Evolutionary conservation across 2,888 invertebrate species (phyloP), one percentile per base, ranked within the genome.

Genomic region (Holacanthella duospinosa): DNA sequence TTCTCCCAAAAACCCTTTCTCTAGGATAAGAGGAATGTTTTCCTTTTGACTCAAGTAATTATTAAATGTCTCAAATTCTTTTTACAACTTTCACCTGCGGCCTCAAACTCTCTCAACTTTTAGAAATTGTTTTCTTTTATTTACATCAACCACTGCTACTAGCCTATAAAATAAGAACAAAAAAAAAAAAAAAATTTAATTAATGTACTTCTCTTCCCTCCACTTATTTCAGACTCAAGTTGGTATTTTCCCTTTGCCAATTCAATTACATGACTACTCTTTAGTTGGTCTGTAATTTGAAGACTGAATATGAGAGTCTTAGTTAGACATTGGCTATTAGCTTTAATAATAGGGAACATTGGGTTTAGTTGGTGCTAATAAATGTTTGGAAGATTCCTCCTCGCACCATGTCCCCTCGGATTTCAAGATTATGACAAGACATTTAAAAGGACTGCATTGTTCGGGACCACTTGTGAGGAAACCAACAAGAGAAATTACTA

Each of bases 11-110:
- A 36, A 36, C 36, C 9, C 36, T 36, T 16, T 36, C 9, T 36
- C 36, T 36, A 36, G 16, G 36, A n/a, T n/a, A 12, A 36, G 9
- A 16, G 6, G 25, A 26, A 55, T 29, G 58, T 58, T 62, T 61
- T 61, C 59, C 60, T 64, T 63, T 63, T 63, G 63, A 55, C 43
- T 21, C 59, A 48, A 59, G 67, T 67, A 65, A 65, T 65, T 48
- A 48, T 48, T 67, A 67, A 67, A 67, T 67, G 65, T 64, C 64
- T 65, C 60, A 60, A 61, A 67, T 67, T 67, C 67, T 65, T 60
- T 65, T 61, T 61, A 59, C 53, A 61, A 63, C 60, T 61, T 67
- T 65, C 65, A 67, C 67, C 67, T 67, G 65, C 61, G 61, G 65
- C 65, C 67, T 44, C 54, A 43, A 25, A 19, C 56, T 21, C 43